A percentile compares a stretch with the other conserved stretches of the same genome.
phyloP scores from a whole-genome alignment of 1,140 invertebrate genomes.

The Penaeus vannamei region DNA sequence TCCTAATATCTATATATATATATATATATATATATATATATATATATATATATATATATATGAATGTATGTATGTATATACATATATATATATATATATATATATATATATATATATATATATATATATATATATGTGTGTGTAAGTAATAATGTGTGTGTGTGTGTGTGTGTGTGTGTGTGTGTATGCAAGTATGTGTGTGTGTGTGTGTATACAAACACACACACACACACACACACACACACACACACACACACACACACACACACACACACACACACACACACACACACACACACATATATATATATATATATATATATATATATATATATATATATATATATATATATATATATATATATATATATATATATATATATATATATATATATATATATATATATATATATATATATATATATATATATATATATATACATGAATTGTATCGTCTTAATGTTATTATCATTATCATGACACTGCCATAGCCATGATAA shows the following conservation, averaged over 20 bases:
- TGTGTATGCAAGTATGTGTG: conserved; percentile 2
- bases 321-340: conserved; percentile 2
- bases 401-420: not conserved
- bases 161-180: not conserved
- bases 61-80: conserved; percentile 3
- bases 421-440: not conserved
- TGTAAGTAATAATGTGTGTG: not conserved
- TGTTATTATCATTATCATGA: not conserved
- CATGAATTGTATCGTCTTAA: not conserved
- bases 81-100: conserved; percentile 53
- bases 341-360: conserved; percentile 26
- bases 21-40: not conserved
- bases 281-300: too few relatives aligned
- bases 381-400: not conserved
- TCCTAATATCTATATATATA: too few relatives aligned
- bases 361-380: not conserved
- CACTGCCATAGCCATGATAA: not conserved
- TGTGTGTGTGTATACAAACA: too few relatives aligned
- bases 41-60: not conserved
- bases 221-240: too few relatives aligned
- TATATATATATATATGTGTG: not conserved
- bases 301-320: conserved; percentile 7
- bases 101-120: conserved; percentile 31
- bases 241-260: too few relatives aligned
- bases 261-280: not conserved